Base-by-base conservation (phyloP, 92 coral and sea anemone genomes). In the Heliopora coerulea region DNA sequence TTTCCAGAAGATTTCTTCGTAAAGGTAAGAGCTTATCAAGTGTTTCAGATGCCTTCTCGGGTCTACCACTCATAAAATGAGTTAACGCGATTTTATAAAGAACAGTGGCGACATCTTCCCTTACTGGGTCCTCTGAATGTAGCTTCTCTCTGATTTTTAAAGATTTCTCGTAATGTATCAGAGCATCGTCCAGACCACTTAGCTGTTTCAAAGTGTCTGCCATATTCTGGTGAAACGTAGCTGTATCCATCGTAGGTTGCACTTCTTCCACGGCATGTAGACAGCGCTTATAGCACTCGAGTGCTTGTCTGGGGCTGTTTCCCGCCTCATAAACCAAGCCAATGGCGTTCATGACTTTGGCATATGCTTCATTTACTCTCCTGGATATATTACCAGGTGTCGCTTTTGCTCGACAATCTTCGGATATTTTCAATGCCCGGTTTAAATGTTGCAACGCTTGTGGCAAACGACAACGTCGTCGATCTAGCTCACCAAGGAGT, bases 21-120 rank as follows among this genome's bases (percentile, higher is more conserved):
- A 64, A 17, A 0, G 52, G 25, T 64, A 64, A 34, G 9, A 64
- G 72, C 28, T 37, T 64, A n/a, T 64, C 72, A 49, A 64, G 35
- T 31, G 72, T 64, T 64, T 40, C 54, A 21, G 50, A 35, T 20
- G 72, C 72, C 18, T 64, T 42, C 26, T 35, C 26, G 72, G 50
- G 50, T 6, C 26, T 64, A 19, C 42, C 52, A 15, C 11, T 7
- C 44, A 21, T 64, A 26, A 18, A 64, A 25, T 64, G 72, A 35
- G 35, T 26, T 26, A 64, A 13, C 13, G 75, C 75, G 8, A 68
- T 48, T 27, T 68, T 37, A 23, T 68, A 68, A 26, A 68, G 75
- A 24, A 68, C 59, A 4, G 59, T 68, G 44, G 75, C 75, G 27
- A 68, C 48, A 31, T 68, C 75, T 68, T 68, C 75, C 25, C 75